Percentiles rank a stretch among this genome's conserved stretches.
Conservation (phyloP, 2,113 vertebrate species). For the Chloebia gouldiae region DNA sequence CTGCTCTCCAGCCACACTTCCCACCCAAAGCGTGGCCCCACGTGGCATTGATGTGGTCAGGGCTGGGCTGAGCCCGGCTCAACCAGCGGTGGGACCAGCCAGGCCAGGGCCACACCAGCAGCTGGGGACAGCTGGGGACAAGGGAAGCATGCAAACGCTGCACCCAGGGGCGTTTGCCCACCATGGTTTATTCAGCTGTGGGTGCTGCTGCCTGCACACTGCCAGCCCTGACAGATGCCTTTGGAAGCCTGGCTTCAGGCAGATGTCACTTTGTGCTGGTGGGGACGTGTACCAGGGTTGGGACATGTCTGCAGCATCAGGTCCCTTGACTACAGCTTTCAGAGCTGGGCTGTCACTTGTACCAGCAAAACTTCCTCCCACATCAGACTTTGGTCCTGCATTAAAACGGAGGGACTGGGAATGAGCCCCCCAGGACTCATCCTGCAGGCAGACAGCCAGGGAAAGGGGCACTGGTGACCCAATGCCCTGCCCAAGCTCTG, state of each 20-base stretch:
- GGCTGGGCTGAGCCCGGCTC: not conserved
- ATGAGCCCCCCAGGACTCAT: not conserved
- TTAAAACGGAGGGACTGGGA: not conserved
- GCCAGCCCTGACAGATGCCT: not conserved
- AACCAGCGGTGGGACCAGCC: not conserved
- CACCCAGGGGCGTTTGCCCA: not conserved
- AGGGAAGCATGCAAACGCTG: fast-evolving
- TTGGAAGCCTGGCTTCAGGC: not conserved
- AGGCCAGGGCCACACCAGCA: not conserved
- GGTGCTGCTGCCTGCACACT: not conserved
- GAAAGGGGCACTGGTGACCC: not conserved
- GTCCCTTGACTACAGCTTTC: not conserved
- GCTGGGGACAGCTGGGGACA: not conserved
- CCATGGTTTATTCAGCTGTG: not conserved
- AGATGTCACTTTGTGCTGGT: not conserved
- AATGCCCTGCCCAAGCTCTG: not conserved
- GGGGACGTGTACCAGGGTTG: no score
- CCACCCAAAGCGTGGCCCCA: not conserved
- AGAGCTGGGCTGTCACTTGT: not conserved
- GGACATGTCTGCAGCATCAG: not conserved
- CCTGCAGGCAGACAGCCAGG: not conserved
- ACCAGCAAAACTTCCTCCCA: not conserved
- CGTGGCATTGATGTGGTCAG: not conserved
- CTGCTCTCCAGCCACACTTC: slow-evolving; percentile 18
- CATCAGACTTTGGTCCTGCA: not conserved